phyloP scores from a whole-genome alignment of 2,113 vertebrate genomes.

The Raja brachyura region DNA sequence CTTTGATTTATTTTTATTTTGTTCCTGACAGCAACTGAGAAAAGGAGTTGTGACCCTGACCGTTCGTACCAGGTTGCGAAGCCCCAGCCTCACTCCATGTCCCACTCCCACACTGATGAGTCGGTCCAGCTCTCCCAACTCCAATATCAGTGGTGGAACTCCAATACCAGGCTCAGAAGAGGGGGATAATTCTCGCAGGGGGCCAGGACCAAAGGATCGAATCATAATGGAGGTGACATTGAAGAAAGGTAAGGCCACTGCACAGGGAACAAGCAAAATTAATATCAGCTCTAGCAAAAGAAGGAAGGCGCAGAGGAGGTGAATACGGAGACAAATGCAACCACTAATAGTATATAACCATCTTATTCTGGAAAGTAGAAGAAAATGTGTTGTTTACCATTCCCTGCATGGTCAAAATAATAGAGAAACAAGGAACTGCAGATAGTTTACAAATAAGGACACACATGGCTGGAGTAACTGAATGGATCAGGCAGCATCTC shows the following conservation, averaged over 20 bases:
- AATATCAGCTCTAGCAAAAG: background rate
- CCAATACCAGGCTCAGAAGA: conserved; percentile 54
- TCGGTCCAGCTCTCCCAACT: conserved; percentile 81
- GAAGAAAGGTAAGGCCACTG: conserved; percentile 70
- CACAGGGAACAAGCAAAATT: background rate
- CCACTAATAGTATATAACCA: background rate
- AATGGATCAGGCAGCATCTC: too few species aligned
- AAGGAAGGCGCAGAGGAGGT: background rate
- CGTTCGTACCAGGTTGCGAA: conserved; percentile 82
- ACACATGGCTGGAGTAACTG: too few species aligned
- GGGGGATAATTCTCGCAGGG: conserved; percentile 53
- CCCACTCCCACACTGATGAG: conserved; percentile 77
- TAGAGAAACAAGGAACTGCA: too few species aligned
- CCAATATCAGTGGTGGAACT: conserved; percentile 56
- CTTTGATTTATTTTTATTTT: background rate
- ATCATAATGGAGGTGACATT: conserved; percentile 91
- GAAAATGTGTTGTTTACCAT: too few species aligned
- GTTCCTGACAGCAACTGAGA: conserved; percentile 73
- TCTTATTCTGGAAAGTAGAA: background rate
- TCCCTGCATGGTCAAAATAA: background rate
- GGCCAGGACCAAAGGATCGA: conserved; percentile 83
- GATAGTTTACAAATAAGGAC: too few species aligned
- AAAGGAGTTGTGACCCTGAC: conserved; percentile 88
- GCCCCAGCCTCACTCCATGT: conserved; percentile 84
- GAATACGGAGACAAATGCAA: background rate